These are phyloP conservation scores for Eilema caniola DNA, from an alignment of 2,888 invertebrate genomes.

Conservation along the genomic window DNA sequence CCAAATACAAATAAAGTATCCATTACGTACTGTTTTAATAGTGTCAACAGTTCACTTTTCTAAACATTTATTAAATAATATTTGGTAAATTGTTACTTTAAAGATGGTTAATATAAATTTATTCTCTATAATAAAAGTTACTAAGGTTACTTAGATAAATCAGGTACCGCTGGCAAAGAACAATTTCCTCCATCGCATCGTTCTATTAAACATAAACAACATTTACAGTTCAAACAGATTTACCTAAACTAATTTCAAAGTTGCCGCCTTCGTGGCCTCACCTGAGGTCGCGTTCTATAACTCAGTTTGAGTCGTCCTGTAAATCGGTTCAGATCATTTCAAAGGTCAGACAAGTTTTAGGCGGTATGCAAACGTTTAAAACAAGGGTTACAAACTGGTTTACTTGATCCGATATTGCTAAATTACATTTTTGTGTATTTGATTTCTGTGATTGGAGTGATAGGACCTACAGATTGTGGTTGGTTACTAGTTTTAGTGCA, in stretches of 20 bases:
- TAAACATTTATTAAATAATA: background rate
- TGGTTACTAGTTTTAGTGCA: conserved; percentile 32
- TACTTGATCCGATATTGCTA: conserved; percentile 42
- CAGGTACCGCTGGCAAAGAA: background rate
- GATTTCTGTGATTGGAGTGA: too few relatives aligned
- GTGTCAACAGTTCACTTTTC: background rate
- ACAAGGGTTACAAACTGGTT: conserved; percentile 41
- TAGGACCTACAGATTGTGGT: conserved; percentile 24
- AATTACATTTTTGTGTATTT: conserved; percentile 44
- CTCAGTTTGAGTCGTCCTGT: conserved; percentile 32
- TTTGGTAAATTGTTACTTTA: background rate
- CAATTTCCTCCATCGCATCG: background rate
- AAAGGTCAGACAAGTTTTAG: conserved; percentile 37
- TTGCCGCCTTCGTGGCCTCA: conserved; percentile 6
- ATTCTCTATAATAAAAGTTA: background rate
- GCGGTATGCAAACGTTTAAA: conserved; percentile 32
- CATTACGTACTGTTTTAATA: background rate
- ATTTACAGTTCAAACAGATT: background rate
- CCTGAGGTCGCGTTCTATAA: conserved; percentile 31
- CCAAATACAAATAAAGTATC: background rate
- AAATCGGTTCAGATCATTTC: conserved; percentile 34
- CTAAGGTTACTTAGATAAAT: background rate
- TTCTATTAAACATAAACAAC: conserved; percentile 10
- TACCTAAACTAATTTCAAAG: conserved; percentile 16
- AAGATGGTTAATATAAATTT: background rate